Evolutionary conservation across 2,888 invertebrate genomes (phyloP).

Genomic region (Harpalus rufipes): DNA sequence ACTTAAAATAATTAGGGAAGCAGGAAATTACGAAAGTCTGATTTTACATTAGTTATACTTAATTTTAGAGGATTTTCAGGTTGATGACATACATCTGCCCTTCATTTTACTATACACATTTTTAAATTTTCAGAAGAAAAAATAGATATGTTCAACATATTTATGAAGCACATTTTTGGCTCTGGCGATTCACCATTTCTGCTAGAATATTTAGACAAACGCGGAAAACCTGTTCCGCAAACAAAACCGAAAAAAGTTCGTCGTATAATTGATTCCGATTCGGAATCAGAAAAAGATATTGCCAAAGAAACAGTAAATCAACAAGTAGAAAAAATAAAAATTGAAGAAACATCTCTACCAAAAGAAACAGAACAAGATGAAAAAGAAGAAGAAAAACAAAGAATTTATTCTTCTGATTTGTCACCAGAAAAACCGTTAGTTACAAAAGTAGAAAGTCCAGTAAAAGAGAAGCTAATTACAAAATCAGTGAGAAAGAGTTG

Average conservation of each 20-base stretch:
- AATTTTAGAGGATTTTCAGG: too few species aligned
- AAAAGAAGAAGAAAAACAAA: conserved; percentile 66
- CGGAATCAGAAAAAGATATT: conserved; percentile 77
- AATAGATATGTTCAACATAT: conserved; percentile 72
- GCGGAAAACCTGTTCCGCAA: conserved; percentile 75
- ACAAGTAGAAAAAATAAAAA: conserved; percentile 65
- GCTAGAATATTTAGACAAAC: conserved; percentile 76
- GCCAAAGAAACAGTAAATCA: conserved; percentile 62
- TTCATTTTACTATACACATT: neutral
- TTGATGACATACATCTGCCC: too few species aligned
- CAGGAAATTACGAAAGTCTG: too few species aligned
- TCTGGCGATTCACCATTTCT: conserved; percentile 73
- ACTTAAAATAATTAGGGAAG: too few species aligned
- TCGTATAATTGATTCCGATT: conserved; percentile 80
- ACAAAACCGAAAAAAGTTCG: conserved; percentile 81
- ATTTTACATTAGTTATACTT: too few species aligned
- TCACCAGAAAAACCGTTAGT: conserved; percentile 64
- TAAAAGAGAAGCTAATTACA: neutral
- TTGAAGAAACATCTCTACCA: conserved; percentile 7
- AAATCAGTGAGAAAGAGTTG: conserved; percentile 65
- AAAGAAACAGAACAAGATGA: conserved; percentile 53
- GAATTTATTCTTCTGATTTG: conserved; percentile 46
- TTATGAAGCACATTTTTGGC: conserved; percentile 73
- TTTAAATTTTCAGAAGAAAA: conserved; percentile 70
- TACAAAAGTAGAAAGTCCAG: conserved; percentile 46